These are phyloP conservation scores for Barnardius zonarius DNA, from an alignment of 2,113 vertebrate genomes.

Conservation along the genomic window DNA sequence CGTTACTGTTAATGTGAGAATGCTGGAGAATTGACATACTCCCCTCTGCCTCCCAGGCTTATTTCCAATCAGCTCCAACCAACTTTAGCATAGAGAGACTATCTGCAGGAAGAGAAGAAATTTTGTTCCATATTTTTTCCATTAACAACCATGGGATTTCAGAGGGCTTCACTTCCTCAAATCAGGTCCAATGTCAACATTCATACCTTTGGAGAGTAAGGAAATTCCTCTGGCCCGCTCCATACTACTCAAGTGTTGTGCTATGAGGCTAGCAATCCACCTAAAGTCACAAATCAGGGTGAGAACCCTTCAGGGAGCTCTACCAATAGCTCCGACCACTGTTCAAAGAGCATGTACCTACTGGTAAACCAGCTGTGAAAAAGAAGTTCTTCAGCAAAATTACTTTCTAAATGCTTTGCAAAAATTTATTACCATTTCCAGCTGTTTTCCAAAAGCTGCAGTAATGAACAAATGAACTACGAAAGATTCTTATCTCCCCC, in stretches of 20 bases:
- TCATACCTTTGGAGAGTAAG: slow-evolving; percentile 5
- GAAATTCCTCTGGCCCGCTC: slow-evolving; percentile 1
- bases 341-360: background rate
- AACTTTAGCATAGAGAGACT: background rate
- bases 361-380: background rate
- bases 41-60: background rate
- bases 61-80: background rate
- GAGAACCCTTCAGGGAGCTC: background rate
- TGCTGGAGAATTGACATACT: background rate
- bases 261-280: background rate
- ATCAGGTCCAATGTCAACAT: slow-evolving; percentile 15
- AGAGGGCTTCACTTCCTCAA: background rate
- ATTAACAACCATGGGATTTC: slow-evolving; percentile 11
- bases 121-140: background rate
- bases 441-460: background rate
- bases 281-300: background rate
- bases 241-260: background rate
- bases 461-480: background rate
- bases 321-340: background rate
- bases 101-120: background rate
- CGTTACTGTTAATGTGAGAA: background rate
- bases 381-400: background rate
- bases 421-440: background rate
- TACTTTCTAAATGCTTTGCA: background rate
- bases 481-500: background rate